Evolutionary conservation across 2,888 invertebrate genomes (phyloP).

Genomic region (Acleris literana): DNA sequence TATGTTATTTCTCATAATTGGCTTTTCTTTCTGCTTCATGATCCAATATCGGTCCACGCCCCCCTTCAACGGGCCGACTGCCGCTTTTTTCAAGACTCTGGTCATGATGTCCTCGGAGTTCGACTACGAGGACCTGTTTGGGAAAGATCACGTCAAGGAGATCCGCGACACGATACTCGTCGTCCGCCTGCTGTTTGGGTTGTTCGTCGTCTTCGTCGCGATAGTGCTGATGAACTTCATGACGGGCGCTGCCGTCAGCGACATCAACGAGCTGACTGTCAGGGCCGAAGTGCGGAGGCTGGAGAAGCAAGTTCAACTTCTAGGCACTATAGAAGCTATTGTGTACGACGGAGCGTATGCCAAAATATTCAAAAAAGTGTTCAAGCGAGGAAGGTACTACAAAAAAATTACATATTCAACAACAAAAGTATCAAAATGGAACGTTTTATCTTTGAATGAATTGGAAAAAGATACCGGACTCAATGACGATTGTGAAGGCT

Average conservation of each 20-base stretch:
- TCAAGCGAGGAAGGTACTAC: background rate
- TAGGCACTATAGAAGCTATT: slow-evolving; percentile 47
- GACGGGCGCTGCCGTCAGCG: slow-evolving; percentile 66
- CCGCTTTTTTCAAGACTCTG: slow-evolving; percentile 12
- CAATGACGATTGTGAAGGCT: too few species aligned
- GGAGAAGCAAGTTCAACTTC: slow-evolving; percentile 59
- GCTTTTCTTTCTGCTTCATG: slow-evolving; percentile 18
- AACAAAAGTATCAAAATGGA: too few species aligned
- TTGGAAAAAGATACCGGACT: too few species aligned
- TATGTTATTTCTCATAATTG: background rate
- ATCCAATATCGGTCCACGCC: slow-evolving; percentile 2
- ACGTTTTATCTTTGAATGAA: too few species aligned
- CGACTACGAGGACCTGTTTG: slow-evolving; percentile 10
- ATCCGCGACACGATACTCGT: background rate
- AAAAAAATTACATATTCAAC: background rate
- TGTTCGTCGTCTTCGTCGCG: slow-evolving; percentile 60
- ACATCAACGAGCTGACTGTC: slow-evolving; percentile 59
- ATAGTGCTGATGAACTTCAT: slow-evolving; percentile 66
- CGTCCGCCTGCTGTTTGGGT: slow-evolving; percentile 46
- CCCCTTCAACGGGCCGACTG: slow-evolving; percentile 3
- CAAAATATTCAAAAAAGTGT: background rate
- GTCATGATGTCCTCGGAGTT: slow-evolving; percentile 25
- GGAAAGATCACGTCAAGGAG: background rate
- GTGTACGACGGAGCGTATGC: background rate
- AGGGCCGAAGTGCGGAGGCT: slow-evolving; percentile 59